Evolutionary conservation across 35 echinoderm and acorn worm species (phyloP), one percentile per base, ranked within the genome.

Genomic region (Anneissia japonica): DNA sequence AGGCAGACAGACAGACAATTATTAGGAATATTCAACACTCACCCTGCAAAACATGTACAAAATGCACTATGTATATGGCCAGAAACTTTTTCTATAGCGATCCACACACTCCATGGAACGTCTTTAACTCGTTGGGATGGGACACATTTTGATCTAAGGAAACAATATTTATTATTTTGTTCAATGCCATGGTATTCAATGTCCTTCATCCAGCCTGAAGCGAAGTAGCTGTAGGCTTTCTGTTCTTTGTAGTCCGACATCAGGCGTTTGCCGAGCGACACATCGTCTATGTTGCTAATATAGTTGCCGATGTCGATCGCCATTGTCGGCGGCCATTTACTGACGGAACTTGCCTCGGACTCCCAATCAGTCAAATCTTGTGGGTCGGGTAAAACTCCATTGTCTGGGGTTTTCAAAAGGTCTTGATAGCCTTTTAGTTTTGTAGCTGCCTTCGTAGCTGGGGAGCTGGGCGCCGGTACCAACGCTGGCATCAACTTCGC

Each of bases 21-120:
- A 73, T 32, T 19, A 31, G 21, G 35, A 31, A 75, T n/a, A 16
- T 4, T 11, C 12, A 23, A 30, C 46, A 84, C 38, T 80, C 36
- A 91, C 89, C 89, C 83, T 64, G 89, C 83, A 86, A 91, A 86
- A 77, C 83, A 91, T 36, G 82, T 79, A 74, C 89, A 86, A 46
- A 31, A 86, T 72, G 75, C 36, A 80, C 31, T 80, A 33, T 81
- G 77, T 19, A 85, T 30, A 35, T 86, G 75, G 35, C 89, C 83
- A 73, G 73, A 64, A 21, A 11, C 74, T 64, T 91, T 91, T 39
- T 6, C 75, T 16, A 91, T 40, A 7, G 38, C 35, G 19, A 86
- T 75, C 89, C 83, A 86, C 7, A 91, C 89, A 29, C 79, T 86
- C 89, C 83, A 86, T 0, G 89, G 77, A 31, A 86, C 40, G 73